Conservation (phyloP, 2,113 vertebrate genomes). For the Nibea coibor region DNA sequence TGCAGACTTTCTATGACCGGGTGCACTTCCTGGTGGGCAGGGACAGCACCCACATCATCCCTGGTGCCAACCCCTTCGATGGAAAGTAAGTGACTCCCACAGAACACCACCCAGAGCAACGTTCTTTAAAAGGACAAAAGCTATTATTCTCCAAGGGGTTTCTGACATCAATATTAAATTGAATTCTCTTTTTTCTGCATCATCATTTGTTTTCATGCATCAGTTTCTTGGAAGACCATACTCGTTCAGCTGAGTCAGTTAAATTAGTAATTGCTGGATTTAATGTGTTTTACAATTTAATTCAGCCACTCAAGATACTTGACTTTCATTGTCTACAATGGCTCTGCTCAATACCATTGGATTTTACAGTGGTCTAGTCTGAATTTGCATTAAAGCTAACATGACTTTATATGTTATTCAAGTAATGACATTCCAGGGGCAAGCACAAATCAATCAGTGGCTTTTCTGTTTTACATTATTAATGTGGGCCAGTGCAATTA, state of each 20-base stretch:
- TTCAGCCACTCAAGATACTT: not conserved
- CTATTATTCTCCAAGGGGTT: not conserved
- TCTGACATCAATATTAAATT: constrained; percentile 8
- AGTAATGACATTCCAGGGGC: constrained; percentile 31
- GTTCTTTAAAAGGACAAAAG: not conserved
- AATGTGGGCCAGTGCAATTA: constrained; percentile 4
- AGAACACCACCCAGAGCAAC: not conserved
- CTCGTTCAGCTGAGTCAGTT: constrained; percentile 6
- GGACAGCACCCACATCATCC: constrained; percentile 94
- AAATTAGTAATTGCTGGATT: constrained; percentile 12
- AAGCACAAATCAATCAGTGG: constrained; percentile 20
- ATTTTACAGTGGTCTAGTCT: not conserved
- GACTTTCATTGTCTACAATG: constrained; percentile 4
- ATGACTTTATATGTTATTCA: not conserved
- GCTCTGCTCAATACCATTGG: constrained; percentile 5
- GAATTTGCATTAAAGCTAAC: constrained; percentile 11
- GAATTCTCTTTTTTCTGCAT: not conserved
- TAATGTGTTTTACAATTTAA: constrained; percentile 24
- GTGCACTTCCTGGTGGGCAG: constrained; percentile 95
- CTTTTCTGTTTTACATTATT: constrained; percentile 30
- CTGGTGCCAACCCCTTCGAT: constrained; percentile 92
- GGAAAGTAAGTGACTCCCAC: constrained; percentile 88
- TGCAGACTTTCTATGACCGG: constrained; percentile 93
- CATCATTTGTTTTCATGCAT: constrained; percentile 11
- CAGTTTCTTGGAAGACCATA: not conserved